Conservation (phyloP, 2,113 vertebrate genomes). For the Nycticryphes semicollaris region DNA sequence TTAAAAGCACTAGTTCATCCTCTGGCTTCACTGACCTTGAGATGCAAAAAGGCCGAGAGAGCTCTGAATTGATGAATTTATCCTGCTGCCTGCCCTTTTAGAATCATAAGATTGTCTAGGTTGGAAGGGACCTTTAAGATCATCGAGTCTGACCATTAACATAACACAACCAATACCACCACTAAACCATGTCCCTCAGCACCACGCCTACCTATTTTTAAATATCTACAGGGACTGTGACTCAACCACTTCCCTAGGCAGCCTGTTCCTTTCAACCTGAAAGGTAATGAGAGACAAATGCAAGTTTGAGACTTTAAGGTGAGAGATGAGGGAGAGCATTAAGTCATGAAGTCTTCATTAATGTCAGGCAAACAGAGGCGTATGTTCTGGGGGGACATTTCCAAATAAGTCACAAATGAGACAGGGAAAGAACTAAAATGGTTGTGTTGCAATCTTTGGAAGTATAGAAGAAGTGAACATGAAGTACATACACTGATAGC, state of each 20-base stretch:
- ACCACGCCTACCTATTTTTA: background rate
- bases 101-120: background rate
- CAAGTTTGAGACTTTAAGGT: background rate
- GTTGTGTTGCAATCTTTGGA: background rate
- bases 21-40: background rate
- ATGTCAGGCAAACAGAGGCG: background rate
- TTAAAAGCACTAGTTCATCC: background rate
- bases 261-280: background rate
- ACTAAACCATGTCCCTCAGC: background rate
- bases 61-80: background rate
- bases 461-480: background rate
- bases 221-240: background rate
- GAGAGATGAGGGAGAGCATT: background rate
- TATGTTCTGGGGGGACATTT: background rate
- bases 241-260: background rate
- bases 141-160: background rate
- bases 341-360: background rate
- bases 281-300: background rate
- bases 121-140: background rate
- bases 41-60: background rate
- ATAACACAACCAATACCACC: background rate
- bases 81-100: background rate
- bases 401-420: background rate
- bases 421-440: conserved; percentile 10
- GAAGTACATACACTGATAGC: background rate